A percentile compares a stretch with the other conserved stretches of the same genome.
These are phyloP conservation scores for Elysia chlorotica DNA, from an alignment of 1,140 invertebrate species.

Conservation along the genomic window DNA sequence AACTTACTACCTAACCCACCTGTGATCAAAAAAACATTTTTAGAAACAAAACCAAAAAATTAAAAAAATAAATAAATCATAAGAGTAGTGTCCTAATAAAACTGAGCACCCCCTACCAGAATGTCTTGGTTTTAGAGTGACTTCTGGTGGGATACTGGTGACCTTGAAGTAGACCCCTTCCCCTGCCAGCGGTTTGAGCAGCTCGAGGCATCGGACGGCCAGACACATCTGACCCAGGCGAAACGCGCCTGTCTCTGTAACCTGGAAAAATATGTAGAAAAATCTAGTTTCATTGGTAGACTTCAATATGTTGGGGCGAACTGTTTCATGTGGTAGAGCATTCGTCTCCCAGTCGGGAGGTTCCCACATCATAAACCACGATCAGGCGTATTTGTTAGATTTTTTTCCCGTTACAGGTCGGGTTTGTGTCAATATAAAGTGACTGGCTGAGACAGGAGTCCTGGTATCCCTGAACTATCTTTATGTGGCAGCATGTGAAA, in stretches of 20 bases:
- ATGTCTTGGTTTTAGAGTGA: conserved; percentile 22
- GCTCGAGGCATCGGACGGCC: conserved; percentile 66
- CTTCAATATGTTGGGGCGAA: too few species aligned
- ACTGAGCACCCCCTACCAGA: too few species aligned
- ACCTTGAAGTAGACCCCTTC: conserved; percentile 66
- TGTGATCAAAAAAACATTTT: too few species aligned
- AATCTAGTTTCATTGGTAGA: not conserved
- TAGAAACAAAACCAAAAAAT: too few species aligned
- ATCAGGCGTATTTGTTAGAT: not conserved
- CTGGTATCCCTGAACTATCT: too few species aligned
- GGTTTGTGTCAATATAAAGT: not conserved
- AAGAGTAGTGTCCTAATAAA: too few species aligned
- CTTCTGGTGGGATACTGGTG: conserved; percentile 64
- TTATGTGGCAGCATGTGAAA: too few species aligned
- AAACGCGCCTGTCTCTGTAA: conserved; percentile 57
- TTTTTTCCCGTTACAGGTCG: not conserved
- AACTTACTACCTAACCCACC: too few species aligned
- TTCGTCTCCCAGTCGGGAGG: too few species aligned
- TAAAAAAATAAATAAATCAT: too few species aligned
- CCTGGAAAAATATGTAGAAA: conserved; percentile 55
- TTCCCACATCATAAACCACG: not conserved
- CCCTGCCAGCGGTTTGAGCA: conserved; percentile 67
- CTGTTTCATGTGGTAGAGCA: too few species aligned
- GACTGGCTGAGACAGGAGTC: too few species aligned
- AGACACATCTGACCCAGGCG: conserved; percentile 59